Base-by-base conservation (phyloP, 2,888 invertebrate genomes). In the Theodoxus fluviatilis region DNA sequence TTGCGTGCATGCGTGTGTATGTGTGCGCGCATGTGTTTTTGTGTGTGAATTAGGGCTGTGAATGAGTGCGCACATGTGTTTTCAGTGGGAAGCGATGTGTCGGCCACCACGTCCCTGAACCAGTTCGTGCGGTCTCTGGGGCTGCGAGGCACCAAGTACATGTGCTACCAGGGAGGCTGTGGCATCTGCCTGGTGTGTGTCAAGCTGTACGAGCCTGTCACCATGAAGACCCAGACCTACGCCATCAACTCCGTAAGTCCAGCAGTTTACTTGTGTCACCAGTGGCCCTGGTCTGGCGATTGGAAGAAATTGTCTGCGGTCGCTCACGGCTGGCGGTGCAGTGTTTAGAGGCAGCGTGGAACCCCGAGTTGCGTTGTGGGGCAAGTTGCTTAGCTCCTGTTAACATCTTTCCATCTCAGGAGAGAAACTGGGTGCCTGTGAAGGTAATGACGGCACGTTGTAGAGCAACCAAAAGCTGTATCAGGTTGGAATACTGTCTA, bases 161-260 rank as follows among this genome's bases (percentile, higher is more conserved):
- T 88, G 80, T 88, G 88, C 73, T 81, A 83, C 70, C 87, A 89
- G 73, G 88, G 88, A n/a, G 88, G 88, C 1, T 88, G 88, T 81
- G 88, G 88, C 3, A 83, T 84, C 0, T 88, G 88, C 74, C 81
- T 87, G 9, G 87, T 88, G 25, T 77, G 81, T 22, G 84, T 78
- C 2, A 78, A 76, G 38, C 59, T 79, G 57, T 75, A 71, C 35
- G 81, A 85, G 67, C 72, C 83, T 12, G 65, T 81, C 25, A 73
- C 76, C 3, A 68, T 74, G 37, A 57, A 73, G 4, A 67, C 55
- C 22, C 73, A 75, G 25, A 76, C 78, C 40, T 77, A 78, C 67
- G 76, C 84, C 25, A 76, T 85, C 38, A 85, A 84, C 70, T 84
- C 85, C 7, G 85, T 85, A 76, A 69, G 82, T 76, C n/a, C 22